phyloP scores from a whole-genome alignment of 1,140 invertebrate genomes.

The Riptortus pedestris region DNA sequence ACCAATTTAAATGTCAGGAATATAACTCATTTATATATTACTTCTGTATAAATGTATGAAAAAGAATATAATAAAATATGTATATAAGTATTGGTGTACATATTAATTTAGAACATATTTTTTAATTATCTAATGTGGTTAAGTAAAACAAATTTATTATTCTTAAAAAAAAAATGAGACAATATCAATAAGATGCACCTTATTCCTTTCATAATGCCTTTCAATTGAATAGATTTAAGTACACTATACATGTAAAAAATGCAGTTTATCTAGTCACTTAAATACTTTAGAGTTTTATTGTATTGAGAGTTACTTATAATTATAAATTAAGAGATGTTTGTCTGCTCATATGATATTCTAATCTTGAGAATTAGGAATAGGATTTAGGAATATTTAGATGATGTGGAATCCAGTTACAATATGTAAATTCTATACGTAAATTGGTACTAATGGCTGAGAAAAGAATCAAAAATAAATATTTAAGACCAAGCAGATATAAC shows the following conservation, averaged over 20 bases:
- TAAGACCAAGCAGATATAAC: background rate
- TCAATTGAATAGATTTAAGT: background rate
- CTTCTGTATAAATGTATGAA: background rate
- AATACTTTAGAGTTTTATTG: background rate
- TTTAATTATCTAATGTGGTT: background rate
- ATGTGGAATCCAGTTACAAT: too few species aligned
- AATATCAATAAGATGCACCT: constrained; percentile 11
- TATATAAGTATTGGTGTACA: too few species aligned
- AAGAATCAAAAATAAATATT: background rate
- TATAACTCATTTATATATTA: background rate
- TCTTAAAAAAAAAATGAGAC: constrained; percentile 14
- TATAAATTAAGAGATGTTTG: constrained; percentile 9
- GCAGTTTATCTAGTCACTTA: background rate
- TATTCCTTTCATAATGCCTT: constrained; percentile 14
- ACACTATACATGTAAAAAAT: background rate
- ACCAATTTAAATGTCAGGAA: background rate
- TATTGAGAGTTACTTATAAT: background rate
- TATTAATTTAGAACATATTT: too few species aligned
- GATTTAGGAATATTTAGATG: too few species aligned
- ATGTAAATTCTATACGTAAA: too few species aligned
- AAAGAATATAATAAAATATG: too few species aligned
- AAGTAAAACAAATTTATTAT: constrained; percentile 3
- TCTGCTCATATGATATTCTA: constrained; percentile 19
- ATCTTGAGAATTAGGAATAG: too few species aligned
- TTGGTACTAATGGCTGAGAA: constrained; percentile 16